A percentile compares a stretch with the other conserved stretches of the same genome.
Evolutionary conservation across 2,113 vertebrate genomes (phyloP).

Genomic region (Cryptotis parvus): DNA sequence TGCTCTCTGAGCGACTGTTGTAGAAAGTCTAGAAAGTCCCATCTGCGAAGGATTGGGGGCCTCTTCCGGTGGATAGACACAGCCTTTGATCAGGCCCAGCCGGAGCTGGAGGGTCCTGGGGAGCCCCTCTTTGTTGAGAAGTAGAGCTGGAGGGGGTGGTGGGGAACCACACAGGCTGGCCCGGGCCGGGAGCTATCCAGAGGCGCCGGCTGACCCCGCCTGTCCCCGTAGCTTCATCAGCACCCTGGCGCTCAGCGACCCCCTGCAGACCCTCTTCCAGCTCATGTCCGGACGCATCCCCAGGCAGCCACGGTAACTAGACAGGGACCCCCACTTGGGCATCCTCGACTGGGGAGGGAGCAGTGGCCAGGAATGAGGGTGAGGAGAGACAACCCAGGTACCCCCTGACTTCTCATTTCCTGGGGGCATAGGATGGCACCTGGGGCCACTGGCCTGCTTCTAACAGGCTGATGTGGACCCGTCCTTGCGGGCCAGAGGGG

Average conservation of each 20-base stretch:
- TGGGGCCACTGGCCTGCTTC: not conserved
- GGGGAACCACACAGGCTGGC: not conserved
- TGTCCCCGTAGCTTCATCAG: conserved; percentile 91
- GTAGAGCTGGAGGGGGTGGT: not conserved
- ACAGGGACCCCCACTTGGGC: not conserved
- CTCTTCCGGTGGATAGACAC: not conserved
- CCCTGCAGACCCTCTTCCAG: conserved; percentile 96
- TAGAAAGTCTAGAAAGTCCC: not conserved
- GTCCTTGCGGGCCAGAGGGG: not conserved
- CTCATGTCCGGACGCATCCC: conserved; percentile 94
- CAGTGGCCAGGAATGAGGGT: not conserved
- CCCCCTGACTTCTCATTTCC: too few relatives aligned
- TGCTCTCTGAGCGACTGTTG: not conserved
- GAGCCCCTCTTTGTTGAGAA: too few relatives aligned
- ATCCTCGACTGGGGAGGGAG: not conserved
- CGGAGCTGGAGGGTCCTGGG: too few relatives aligned
- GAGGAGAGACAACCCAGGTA: too few relatives aligned
- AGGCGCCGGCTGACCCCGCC: not conserved
- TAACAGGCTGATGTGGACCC: not conserved
- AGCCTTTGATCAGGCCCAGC: not conserved
- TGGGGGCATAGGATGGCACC: not conserved
- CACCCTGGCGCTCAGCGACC: conserved; percentile 90
- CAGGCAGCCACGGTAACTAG: conserved; percentile 90
- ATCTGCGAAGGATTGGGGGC: not conserved
- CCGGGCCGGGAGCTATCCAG: too few relatives aligned